phyloP scores from a whole-genome alignment of 2,797 vertebrate genomes.

The Melanotaenia nigrans region DNA sequence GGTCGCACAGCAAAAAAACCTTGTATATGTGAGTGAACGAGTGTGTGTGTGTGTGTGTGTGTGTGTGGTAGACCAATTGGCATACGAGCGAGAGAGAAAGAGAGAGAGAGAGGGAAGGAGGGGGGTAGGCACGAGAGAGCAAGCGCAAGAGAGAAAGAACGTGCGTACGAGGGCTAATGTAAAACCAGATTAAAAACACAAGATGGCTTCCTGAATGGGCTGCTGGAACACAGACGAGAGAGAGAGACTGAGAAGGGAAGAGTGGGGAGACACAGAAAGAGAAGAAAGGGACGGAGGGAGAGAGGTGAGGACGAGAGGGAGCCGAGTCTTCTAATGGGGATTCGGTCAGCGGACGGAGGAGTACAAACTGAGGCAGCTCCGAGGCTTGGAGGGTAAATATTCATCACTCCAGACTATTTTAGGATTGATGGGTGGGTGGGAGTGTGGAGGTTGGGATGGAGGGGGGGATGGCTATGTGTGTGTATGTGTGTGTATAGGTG shows the following conservation, averaged over 20 bases:
- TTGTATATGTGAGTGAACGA: conserved; percentile 30
- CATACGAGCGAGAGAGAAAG: conserved; percentile 65
- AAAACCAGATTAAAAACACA: conserved; percentile 88
- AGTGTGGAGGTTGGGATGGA: not conserved
- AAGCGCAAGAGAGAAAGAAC: conserved; percentile 71
- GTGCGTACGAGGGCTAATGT: conserved; percentile 82
- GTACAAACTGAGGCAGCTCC: conserved; percentile 76
- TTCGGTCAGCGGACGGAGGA: conserved; percentile 73
- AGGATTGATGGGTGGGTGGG: conserved; percentile 66
- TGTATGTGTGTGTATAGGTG: not conserved
- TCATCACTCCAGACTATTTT: conserved; percentile 76
- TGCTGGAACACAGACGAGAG: conserved; percentile 76
- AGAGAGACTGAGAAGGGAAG: conserved; percentile 64
- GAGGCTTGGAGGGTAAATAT: conserved; percentile 86
- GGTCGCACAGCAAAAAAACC: conserved; percentile 73
- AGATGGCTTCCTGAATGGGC: conserved; percentile 90
- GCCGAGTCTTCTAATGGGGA: conserved; percentile 83
- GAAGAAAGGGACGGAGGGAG: conserved; percentile 61
- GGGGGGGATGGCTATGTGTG: not conserved
- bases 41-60: conserved; percentile 37
- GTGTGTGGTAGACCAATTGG: conserved; percentile 72
- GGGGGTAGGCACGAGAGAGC: conserved; percentile 51
- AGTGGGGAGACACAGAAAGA: conserved; percentile 65
- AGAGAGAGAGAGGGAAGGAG: conserved; percentile 46
- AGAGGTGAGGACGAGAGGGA: conserved; percentile 71